Percentiles rank a stretch among this genome's conserved stretches.
Evolutionary conservation across 2,888 invertebrate species (phyloP).

Genomic region (Cerastis rubricosa): DNA sequence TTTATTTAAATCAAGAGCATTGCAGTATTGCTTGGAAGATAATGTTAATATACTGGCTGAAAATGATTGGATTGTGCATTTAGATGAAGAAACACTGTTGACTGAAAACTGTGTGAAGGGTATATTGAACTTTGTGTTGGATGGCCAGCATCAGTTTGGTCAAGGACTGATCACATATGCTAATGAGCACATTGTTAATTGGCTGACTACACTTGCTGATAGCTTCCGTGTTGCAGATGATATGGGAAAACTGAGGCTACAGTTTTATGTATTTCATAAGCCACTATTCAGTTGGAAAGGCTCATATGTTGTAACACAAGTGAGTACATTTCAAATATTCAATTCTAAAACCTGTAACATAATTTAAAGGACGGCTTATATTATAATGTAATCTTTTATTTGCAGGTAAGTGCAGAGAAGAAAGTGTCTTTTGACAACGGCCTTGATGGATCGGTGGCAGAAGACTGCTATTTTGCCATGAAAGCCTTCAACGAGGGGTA

Average conservation of each 20-base stretch:
- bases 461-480: slow-evolving; percentile 99
- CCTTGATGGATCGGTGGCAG: slow-evolving; percentile 98
- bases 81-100: slow-evolving; percentile 98
- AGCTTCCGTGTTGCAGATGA: slow-evolving; percentile 99
- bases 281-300: slow-evolving; percentile 99
- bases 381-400: slow-evolving; percentile 62
- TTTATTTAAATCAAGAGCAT: slow-evolving; percentile 97
- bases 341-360: background rate
- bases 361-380: background rate
- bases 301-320: slow-evolving; percentile 99
- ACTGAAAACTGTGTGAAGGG: slow-evolving; percentile 98
- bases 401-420: slow-evolving; percentile 96
- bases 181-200: slow-evolving; percentile 98
- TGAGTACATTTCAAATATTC: slow-evolving; percentile 75
- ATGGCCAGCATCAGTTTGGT: slow-evolving; percentile 98
- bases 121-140: slow-evolving; percentile 97
- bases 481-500: slow-evolving; percentile 97
- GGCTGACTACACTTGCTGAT: slow-evolving; percentile 98
- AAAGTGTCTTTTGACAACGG: slow-evolving; percentile 99
- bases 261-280: slow-evolving; percentile 98
- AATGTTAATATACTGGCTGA: slow-evolving; percentile 96
- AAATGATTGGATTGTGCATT: slow-evolving; percentile 98
- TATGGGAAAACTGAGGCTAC: slow-evolving; percentile 98
- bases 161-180: slow-evolving; percentile 99
- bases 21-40: slow-evolving; percentile 98